A percentile compares a stretch with the other conserved stretches of the same genome.
These are phyloP conservation scores for Scolanthus callimorphus DNA, from an alignment of 92 coral and sea anemone species.

Conservation along the genomic window DNA sequence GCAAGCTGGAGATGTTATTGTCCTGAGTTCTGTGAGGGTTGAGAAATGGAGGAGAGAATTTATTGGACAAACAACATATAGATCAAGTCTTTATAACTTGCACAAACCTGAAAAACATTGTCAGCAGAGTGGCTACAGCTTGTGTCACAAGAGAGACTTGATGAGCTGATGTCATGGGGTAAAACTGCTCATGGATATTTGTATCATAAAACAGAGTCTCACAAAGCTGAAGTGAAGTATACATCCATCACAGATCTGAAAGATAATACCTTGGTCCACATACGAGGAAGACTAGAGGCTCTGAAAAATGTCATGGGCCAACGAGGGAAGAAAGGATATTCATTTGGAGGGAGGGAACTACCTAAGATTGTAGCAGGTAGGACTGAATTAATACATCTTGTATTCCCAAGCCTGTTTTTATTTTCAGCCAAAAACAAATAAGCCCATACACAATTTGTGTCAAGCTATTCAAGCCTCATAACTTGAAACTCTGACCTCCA, in stretches of 20 bases:
- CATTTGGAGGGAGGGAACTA: constrained; percentile 51
- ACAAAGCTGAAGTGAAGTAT: constrained; percentile 35
- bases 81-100: constrained; percentile 66
- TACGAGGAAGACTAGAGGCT: constrained; percentile 54
- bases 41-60: constrained; percentile 80
- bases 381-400: too few relatives aligned
- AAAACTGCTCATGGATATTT: constrained; percentile 54
- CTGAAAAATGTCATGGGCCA: constrained; percentile 39
- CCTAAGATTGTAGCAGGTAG: constrained; percentile 67
- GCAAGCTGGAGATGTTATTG: constrained; percentile 63
- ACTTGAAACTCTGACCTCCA: too few relatives aligned
- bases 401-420: too few relatives aligned
- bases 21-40: constrained; percentile 59
- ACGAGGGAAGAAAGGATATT: constrained; percentile 28
- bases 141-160: constrained; percentile 58
- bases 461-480: too few relatives aligned
- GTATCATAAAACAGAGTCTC: constrained; percentile 7
- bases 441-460: too few relatives aligned
- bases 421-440: too few relatives aligned
- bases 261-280: constrained; percentile 74
- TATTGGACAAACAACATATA: constrained; percentile 72
- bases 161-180: constrained; percentile 52
- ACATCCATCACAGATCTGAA: constrained; percentile 49
- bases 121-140: constrained; percentile 61
- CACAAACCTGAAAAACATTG: constrained; percentile 63